A percentile compares a stretch with the other conserved stretches of the same genome.
phyloP scores from a whole-genome alignment of 2,888 invertebrate genomes.

The Chrysotoxum bicinctum region DNA sequence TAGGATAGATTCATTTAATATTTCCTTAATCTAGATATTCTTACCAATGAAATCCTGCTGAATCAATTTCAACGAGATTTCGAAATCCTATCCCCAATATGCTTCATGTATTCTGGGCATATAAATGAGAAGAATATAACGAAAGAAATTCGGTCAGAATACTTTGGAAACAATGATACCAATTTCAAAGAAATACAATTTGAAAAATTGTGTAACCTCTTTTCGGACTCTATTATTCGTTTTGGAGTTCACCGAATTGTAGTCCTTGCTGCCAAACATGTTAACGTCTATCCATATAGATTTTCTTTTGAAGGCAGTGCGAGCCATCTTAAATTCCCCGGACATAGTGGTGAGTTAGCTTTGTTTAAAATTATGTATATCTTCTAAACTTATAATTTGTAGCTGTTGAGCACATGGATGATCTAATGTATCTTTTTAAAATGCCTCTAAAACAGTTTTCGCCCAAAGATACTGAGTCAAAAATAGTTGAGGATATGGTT shows the following conservation, averaged over 20 bases:
- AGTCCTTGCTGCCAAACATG: constrained; percentile 81
- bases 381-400: constrained; percentile 23
- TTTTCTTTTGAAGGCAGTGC: constrained; percentile 82
- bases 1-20: too few species aligned
- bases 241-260: constrained; percentile 82
- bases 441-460: constrained; percentile 79
- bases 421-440: constrained; percentile 83
- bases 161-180: constrained; percentile 35
- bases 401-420: constrained; percentile 82
- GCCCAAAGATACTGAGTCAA: constrained; percentile 79
- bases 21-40: constrained; percentile 73
- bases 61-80: constrained; percentile 82
- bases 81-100: constrained; percentile 82
- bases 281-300: constrained; percentile 82
- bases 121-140: constrained; percentile 34
- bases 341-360: constrained; percentile 34
- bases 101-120: constrained; percentile 82
- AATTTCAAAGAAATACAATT: constrained; percentile 48
- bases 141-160: constrained; percentile 49
- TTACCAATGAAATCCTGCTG: constrained; percentile 79
- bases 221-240: constrained; percentile 82
- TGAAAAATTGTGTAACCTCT: constrained; percentile 79
- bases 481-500: constrained; percentile 81
- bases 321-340: constrained; percentile 78
- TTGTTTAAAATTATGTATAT: not conserved